A percentile compares a stretch with the other conserved stretches of the same genome.
phyloP scores from a whole-genome alignment of 2,888 invertebrate genomes.

The Diploptera punctata region DNA sequence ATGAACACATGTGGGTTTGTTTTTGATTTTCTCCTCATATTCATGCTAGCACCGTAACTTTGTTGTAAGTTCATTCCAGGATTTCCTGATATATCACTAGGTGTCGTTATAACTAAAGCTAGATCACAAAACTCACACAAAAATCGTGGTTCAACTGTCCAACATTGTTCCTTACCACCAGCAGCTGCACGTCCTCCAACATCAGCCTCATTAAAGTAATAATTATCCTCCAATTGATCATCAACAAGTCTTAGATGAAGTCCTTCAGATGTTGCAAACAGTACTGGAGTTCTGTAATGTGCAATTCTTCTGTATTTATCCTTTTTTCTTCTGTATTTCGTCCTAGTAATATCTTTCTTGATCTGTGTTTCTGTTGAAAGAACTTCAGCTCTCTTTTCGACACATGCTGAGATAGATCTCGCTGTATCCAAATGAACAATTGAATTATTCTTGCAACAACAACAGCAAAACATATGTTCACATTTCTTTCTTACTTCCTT shows the following conservation, averaged over 20 bases:
- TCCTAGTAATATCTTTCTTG: constrained; percentile 30
- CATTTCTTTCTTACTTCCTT: constrained; percentile 48
- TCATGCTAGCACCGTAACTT: not conserved
- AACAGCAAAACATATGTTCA: constrained; percentile 45
- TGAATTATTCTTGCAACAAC: constrained; percentile 41
- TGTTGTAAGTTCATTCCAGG: not conserved
- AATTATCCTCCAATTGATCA: constrained; percentile 22
- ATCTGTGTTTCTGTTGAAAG: constrained; percentile 24
- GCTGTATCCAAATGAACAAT: constrained; percentile 30
- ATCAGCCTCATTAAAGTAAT: not conserved
- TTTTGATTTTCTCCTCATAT: not conserved
- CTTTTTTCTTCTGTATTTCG: constrained; percentile 21
- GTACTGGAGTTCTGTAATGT: constrained; percentile 46
- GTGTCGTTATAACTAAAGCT: constrained; percentile 31
- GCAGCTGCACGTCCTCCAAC: not conserved
- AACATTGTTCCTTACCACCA: not conserved
- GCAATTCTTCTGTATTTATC: constrained; percentile 43
- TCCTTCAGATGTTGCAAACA: constrained; percentile 49
- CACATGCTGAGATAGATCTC: constrained; percentile 30
- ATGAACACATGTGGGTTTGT: constrained; percentile 17
- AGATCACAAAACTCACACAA: constrained; percentile 39
- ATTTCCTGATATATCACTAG: not conserved
- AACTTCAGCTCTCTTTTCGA: not conserved
- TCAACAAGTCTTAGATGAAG: constrained; percentile 47
- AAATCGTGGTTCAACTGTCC: constrained; percentile 23